Base-by-base conservation (phyloP, 2,113 vertebrate genomes). In the Xiphophorus couchianus region DNA sequence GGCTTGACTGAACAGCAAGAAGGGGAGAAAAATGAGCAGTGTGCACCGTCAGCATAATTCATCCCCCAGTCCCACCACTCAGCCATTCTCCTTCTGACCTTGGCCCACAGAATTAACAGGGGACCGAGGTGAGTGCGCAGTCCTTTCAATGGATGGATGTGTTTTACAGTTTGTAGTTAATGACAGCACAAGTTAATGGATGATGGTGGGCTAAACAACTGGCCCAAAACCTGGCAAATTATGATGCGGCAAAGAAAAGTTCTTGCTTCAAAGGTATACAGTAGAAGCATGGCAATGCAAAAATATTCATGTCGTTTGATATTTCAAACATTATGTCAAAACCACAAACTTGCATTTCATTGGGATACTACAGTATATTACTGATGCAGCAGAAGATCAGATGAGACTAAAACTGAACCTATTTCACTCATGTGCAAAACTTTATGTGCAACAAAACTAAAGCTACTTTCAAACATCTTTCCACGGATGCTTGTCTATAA, bases 1-100 rank as follows among this genome's bases (percentile, higher is more conserved):
- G 86, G 85, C 69, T 62, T 76, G 69, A 70, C 35, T 17, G 39
- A 77, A 71, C 58, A 58, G 58, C 73, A 68, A 62, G 54, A 27
- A 35, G 22, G 28, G 62, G 67, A 74, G 28, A 68, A 39, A 62
- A 73, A 73, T 74, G 69, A 75, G 76, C 71, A 65, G 27, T 66
- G 12, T 87, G 89, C 79, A 37, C 44, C 29, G 74, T 78, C 91
- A 93, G 90, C 85, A 88, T 77, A 83, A 90, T 37, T 64, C 79
- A 73, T 39, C 66, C 62, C 67, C n/a, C 14, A 72, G 71, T 78
- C 73, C 77, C 64, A 71, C 65, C 69, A 54, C 75, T 67, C 74
- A 74, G 75, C 64, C 73, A 8, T 30, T 74, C 74, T 84, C 76
- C 69, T 60, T 58, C 76, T 63, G 82, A 91, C 92, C 91, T 90